Conservation (phyloP, 2,113 vertebrate genomes). For the Circaetus gallicus region DNA sequence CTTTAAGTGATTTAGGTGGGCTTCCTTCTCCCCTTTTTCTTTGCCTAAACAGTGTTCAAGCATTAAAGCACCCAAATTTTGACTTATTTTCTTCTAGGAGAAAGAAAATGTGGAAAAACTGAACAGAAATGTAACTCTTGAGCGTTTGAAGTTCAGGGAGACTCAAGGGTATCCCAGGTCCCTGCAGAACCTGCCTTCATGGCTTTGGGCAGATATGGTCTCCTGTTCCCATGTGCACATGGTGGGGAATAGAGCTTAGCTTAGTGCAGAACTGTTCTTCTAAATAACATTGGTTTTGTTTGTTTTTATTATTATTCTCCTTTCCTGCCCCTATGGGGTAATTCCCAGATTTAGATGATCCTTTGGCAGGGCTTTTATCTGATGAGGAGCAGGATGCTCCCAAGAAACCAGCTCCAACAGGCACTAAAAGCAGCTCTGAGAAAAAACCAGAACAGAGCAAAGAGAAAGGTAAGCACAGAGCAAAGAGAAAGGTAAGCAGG, state of each 20-base stretch:
- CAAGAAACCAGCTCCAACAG: constrained; percentile 2
- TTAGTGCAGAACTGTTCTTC: neutral
- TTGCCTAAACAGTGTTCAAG: neutral
- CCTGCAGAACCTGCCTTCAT: neutral
- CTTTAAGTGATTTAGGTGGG: neutral
- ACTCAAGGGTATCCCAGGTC: neutral
- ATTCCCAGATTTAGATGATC: constrained; percentile 72
- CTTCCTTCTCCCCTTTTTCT: neutral
- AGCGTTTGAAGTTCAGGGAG: neutral
- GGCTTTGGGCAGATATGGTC: neutral
- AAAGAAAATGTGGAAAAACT: neutral
- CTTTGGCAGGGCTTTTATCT: constrained; percentile 72
- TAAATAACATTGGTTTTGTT: neutral
- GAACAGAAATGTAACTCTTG: neutral
- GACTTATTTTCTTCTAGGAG: neutral
- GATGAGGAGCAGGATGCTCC: constrained; percentile 70
- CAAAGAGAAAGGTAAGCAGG: constrained; percentile 58
- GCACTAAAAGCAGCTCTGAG: neutral
- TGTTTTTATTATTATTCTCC: neutral
- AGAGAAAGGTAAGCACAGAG: constrained; percentile 54
- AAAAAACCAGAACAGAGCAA: neutral
- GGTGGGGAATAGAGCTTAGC: neutral
- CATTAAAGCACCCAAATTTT: neutral
- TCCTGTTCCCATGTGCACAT: neutral
- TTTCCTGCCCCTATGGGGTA: neutral